Evolutionary conservation across 2,888 invertebrate species (phyloP), one percentile per base, ranked within the genome.

Genomic region (Teleogryllus oceanicus): DNA sequence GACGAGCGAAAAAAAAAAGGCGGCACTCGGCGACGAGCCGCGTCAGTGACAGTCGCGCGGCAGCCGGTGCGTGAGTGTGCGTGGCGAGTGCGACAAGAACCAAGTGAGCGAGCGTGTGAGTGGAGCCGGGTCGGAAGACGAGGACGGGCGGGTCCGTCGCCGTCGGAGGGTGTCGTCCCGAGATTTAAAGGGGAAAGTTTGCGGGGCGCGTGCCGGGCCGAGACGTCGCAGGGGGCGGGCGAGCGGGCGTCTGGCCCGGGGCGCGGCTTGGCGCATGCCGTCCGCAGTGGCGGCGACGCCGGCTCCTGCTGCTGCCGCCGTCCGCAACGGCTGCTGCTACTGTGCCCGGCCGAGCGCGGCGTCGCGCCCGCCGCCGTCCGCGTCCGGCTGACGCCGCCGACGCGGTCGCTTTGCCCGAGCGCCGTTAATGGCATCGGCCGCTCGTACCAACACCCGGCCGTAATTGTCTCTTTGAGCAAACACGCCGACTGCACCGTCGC

Each of bases 101-200:
- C 18, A n/a, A 50, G 18, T 16, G 49, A 37, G 49, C 78, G 50
- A 11, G 16, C 75, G 13, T 20, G 18, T 18, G 74, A 75, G 18
- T 21, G 21, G 21, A 1, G 21, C 24, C 74, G 75, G 24, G 51
- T 37, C 50, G 49, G 20, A 13, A 50, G 13, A n/a, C 18, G 62
- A 75, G 49, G 74, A 37, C 49, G 78, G 78, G 8, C 24, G 78
- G n/a, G 78, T 24, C 49, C n/a, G 24, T 21, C 11, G n/a, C 37
- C 74, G 74, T 62, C 74, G 49, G 13, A n/a, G 78, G 49, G 78
- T 78, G 37, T 37, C 37, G 37, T 37, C 37, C 8, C 37, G 37
- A 37, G 37, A 37, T 37, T 37, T 37, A 37, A 37, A 37, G 37
- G 37, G 37, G 37, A 37, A 37, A 37, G 37, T 37, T 37, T 37